Evolutionary conservation across 2,113 vertebrate genomes (phyloP), one percentile per base, ranked within the genome.

Genomic region (Chloropsis cyanopogon): DNA sequence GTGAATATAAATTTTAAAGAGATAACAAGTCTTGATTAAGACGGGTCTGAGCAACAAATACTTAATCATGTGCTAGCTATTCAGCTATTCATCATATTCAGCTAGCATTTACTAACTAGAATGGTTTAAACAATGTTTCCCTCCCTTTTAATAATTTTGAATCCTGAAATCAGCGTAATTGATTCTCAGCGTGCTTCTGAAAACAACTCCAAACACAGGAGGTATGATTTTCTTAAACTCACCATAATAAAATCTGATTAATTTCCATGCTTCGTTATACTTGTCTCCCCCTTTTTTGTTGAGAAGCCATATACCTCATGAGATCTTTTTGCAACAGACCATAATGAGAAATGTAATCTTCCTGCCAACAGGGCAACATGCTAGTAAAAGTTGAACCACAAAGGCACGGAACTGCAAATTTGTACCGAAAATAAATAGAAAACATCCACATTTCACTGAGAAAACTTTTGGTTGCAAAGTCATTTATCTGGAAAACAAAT

Each of bases 401-500:
- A 71, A 84, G 29, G 10, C 56, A 64, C 15, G 6, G 3, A 71
- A 71, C 33, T 60, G 8, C 7, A 7, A 59, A 54, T 83, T 82
- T 80, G 37, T 53, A 47, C 8, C 35, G 69, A 88, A 91, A 91
- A 91, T 54, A 44, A n/a, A 54, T 53, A 90, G 56, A 70, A 95
- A 92, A 46, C 26, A 56, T 80, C 53, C 61, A 41, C 11, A 50
- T 73, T 91, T 90, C 22, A 25, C 31, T 24, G 50, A 78, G 53
- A 84, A 86, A 77, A 75, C 17, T 25, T 89, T 61, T 66, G 26
- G 44, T 69, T 61, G n/a, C 12, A 56, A 93, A 86, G 52, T 71
- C 3, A 47, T 90, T 96, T 91, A 64, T 93, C 85, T 90, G 88
- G 63, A 86, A 88, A 96, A 96, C 42, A 93, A 93, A 92, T 42